Base-by-base conservation (phyloP, 92 coral and sea anemone species). In the Porites lobata region DNA sequence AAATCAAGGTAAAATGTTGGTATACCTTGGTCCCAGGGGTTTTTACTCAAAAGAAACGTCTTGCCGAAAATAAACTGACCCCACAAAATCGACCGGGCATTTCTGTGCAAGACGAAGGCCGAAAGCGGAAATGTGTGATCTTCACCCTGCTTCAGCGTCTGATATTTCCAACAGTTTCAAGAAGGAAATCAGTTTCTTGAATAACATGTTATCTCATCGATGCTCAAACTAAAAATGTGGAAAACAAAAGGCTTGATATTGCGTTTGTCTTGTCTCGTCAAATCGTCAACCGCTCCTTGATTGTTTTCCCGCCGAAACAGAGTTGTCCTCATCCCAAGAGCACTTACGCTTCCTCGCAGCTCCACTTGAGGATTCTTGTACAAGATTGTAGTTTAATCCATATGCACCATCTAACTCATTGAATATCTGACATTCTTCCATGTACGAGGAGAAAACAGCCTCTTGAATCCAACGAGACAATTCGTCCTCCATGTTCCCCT, bases 401-500 rank as follows among this genome's bases (percentile, higher is more conserved):
- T 65, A 71, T 9, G 91, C 80, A 19, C 88, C 72, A 57, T 93
- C 96, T 80, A 93, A 76, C 22, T 83, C 79, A 72, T 86, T 85
- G 53, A 91, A 71, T 26, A 93, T 81, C 66, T 72, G 79, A 56
- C 88, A 91, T 57, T 93, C 96, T 72, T 87, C 93, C 72, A 85
- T 56, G 80, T 87, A 92, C 11, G 90, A 76, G 69, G 90, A 78
- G 68, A 87, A 62, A 13, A 93, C 67, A 21, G 89, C 75, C 68
- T 87, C 86, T 78, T 93, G 90, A 74, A 93, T 85, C 92, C 94
- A 93, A 26, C 72, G 86, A 13, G 83, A 70, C 53, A 93, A 91
- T 9, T 84, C 90, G 52, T 89, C 78, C 21, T 64, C 90, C 75
- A 61, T 58, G 9, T 4, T 38, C 47, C 47, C 47, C 17, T 15